Base-by-base conservation (phyloP, 2,113 vertebrate species). In the Empidonax traillii region DNA sequence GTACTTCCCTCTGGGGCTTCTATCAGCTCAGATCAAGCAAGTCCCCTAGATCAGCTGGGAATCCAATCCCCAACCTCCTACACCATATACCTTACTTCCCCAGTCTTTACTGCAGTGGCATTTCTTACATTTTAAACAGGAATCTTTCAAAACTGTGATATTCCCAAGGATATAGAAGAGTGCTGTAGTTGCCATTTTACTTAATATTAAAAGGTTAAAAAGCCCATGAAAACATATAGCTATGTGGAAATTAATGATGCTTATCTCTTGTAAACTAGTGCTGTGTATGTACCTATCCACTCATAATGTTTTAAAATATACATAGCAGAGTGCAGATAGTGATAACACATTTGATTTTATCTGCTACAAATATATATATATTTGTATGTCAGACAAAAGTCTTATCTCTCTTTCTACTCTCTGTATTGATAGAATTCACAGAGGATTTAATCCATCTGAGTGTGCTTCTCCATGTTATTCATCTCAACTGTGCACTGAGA, bases 271-370 rank as follows among this genome's bases (percentile, higher is more conserved):
- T 72, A 96, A 96, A 97, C 72, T 83, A 91, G 93, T 71, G 66
- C 91, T 95, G 89, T 85, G 74, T 93, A 86, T 86, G 68, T 90
- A 92, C 89, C 93, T 97, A 89, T 96, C 85, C 94, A 63, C 89
- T 97, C 81, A 90, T 95, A 97, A 94, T 90, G 81, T 96, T 96
- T 92, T 94, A 96, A 96, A 97, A 97, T 97, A 97, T 93, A 95
- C 94, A 96, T 82, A 96, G 93, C 93, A 92, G 84, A 94, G 87
- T 97, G 55, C 92, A 97, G 95, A 97, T 96, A 96, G 94, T 93
- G 94, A 97, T 97, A 96, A 91, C 66, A 83, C 95, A 86, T 92
- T 94, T 93, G 97, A 97, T 97, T 95, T 96, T 97, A 97, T 95
- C 96, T 44, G 30, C 87, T 84, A 83, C 67, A 97, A 90, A 83